Evolutionary conservation across 1,140 invertebrate species (phyloP), one percentile per base, ranked within the genome.

Genomic region (Thaumetopoea pityocampa): DNA sequence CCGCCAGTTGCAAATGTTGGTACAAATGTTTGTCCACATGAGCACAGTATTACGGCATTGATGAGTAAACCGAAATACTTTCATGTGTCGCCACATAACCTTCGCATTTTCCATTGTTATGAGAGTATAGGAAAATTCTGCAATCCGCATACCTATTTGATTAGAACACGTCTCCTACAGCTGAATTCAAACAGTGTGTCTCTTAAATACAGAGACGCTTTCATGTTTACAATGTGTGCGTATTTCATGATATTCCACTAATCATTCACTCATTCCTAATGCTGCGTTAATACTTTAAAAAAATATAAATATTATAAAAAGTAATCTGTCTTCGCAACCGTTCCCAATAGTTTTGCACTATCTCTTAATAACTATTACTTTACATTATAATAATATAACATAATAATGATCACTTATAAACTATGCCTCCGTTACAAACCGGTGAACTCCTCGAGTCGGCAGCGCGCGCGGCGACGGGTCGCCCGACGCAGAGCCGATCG

Each of bases 301-400:
- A n/a, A n/a, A n/a, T n/a, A n/a, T n/a, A n/a, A n/a, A n/a, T n/a
- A n/a, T n/a, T n/a, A n/a, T n/a, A n/a, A n/a, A n/a, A n/a, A n/a
- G n/a, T n/a, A n/a, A n/a, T n/a, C n/a, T n/a, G 43, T 58, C 51
- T 29, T 44, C 58, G 73, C 73, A 58, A 72, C 73, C 79, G 78
- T 82, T 79, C 79, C 79, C 79, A 80, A 68, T 70, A 65, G 53
- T 72, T 78, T 83, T 83, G 76, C 74, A 83, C 79, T 83, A 81
- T 81, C 58, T 57, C 74, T 77, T 83, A 81, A 67, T 61, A 56
- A 60, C 64, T 70, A 73, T 48, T 63, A 54, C 45, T 65, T 68
- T 68, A 72, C 60, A 67, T 55, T 82, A 79, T 70, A 80, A 77
- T 82, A 78, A 72, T 72, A 65, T 72, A 80, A 72, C 59, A 62